Percentiles rank a stretch among this genome's conserved stretches.
Conservation (phyloP, 1,140 invertebrate genomes). For the Drosophila nigrodunni region DNA sequence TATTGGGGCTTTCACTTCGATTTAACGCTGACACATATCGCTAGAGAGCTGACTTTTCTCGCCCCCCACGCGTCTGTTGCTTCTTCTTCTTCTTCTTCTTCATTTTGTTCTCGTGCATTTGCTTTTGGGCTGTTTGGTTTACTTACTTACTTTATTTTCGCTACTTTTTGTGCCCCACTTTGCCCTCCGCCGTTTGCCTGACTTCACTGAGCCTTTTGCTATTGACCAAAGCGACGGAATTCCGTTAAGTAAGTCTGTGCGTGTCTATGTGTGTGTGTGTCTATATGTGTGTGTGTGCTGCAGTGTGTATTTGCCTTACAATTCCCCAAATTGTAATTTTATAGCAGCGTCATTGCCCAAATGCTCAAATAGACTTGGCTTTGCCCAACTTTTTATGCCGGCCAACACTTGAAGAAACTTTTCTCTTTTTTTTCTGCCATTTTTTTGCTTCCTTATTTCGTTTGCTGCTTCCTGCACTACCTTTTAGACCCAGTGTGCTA, state of each 20-base stretch:
- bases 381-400: slow-evolving; percentile 44
- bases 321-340: slow-evolving; percentile 82
- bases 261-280: slow-evolving; percentile 23
- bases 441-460: neutral
- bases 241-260: slow-evolving; percentile 50
- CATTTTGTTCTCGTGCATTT: slow-evolving; percentile 18
- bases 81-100: slow-evolving; percentile 11
- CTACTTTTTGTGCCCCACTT: slow-evolving; percentile 2
- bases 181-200: neutral
- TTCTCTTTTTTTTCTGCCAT: neutral
- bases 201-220: slow-evolving; percentile 25
- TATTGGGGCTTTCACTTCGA: slow-evolving; percentile 69
- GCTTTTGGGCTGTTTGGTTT: slow-evolving; percentile 36
- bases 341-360: slow-evolving; percentile 80
- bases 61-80: neutral
- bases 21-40: slow-evolving; percentile 78
- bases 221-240: slow-evolving; percentile 60
- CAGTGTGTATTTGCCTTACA: slow-evolving; percentile 69
- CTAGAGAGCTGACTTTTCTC: slow-evolving; percentile 49
- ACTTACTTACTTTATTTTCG: slow-evolving; percentile 27
- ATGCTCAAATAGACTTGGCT: slow-evolving; percentile 74
- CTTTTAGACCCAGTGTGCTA: no score
- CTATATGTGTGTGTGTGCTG: neutral
- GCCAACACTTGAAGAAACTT: slow-evolving; percentile 41
- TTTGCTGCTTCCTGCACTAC: neutral